Base-by-base conservation (phyloP, 2,113 vertebrate species). In the Ameiurus melas region DNA sequence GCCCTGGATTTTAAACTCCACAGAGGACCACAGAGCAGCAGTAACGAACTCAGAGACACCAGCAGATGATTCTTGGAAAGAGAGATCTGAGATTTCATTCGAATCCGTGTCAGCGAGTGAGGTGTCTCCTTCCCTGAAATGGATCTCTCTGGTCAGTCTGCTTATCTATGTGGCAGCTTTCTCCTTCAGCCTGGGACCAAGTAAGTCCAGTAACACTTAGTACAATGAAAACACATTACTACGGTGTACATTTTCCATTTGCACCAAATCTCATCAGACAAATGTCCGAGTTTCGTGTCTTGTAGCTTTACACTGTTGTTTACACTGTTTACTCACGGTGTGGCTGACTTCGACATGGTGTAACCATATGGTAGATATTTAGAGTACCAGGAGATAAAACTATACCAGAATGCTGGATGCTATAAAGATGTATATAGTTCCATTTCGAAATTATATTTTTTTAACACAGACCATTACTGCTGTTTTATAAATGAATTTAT, bases 101-200 rank as follows among this genome's bases (percentile, higher is more conserved):
- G 84, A 86, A 14, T 88, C 89, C 12, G 7, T 84, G 70, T 58
- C 81, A 3, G 51, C 88, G 75, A 80, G 51, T 51, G 89, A 77
- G 78, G 86, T 95, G 70, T 95, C 96, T 0, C n/a, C 92, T n/a
- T 92, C 93, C 75, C 92, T 98, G 90, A 98, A 98, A 93, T 97
- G 97, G 97, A 94, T 97, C 0, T 98, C 97, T 0, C 91, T 99
- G 90, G 95, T 95, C 93, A 97, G 97, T 89, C 93, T 99, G 86
- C 96, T 99, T 91, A 92, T 97, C 84, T 99, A 97, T 77, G 95
- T 98, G 84, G 97, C 97, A 87, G 97, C 96, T 70, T 99, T 98
- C 94, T 99, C 98, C 86, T 93, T 98, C 92, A 96, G 98, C 92
- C 96, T 99, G 70, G 98, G 98, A 92, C 98, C 98, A 95, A 99